Evolutionary conservation across 2,888 invertebrate genomes (phyloP).

Genomic region (Zaprionus bogoriensis): DNA sequence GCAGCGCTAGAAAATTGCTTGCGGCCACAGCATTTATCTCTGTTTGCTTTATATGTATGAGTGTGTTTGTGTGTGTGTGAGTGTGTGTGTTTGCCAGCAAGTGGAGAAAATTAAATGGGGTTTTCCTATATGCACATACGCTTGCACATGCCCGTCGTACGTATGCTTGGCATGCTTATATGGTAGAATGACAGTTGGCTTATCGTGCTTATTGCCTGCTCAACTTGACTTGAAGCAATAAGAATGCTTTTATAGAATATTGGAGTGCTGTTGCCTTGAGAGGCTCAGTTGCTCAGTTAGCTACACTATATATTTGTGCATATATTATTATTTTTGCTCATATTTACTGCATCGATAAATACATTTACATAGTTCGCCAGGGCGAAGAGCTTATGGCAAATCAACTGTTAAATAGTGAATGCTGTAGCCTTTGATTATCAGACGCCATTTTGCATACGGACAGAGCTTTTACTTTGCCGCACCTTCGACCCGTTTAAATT

Average conservation of each 20-base stretch:
- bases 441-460: constrained; percentile 22
- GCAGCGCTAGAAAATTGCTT: neutral
- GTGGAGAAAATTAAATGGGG: constrained; percentile 38
- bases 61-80: neutral
- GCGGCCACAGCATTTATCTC: constrained; percentile 1
- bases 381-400: constrained; percentile 27
- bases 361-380: neutral
- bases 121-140: neutral
- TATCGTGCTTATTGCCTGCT: neutral
- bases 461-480: constrained; percentile 13
- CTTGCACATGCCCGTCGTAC: neutral
- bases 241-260: neutral
- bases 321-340: neutral
- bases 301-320: no score
- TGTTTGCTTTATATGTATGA: neutral
- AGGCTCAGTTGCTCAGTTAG: neutral
- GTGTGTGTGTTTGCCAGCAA: neutral
- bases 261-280: neutral
- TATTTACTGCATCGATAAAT: neutral
- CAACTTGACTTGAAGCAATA: neutral
- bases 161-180: neutral
- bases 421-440: constrained; percentile 50
- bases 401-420: constrained; percentile 59
- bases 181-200: neutral
- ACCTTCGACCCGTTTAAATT: constrained; percentile 59